Evolutionary conservation across 30 jellyfish, hydroid and myxozoan genomes (phyloP), one percentile per base, ranked within the genome.

Genomic region (Aurelia aurita): DNA sequence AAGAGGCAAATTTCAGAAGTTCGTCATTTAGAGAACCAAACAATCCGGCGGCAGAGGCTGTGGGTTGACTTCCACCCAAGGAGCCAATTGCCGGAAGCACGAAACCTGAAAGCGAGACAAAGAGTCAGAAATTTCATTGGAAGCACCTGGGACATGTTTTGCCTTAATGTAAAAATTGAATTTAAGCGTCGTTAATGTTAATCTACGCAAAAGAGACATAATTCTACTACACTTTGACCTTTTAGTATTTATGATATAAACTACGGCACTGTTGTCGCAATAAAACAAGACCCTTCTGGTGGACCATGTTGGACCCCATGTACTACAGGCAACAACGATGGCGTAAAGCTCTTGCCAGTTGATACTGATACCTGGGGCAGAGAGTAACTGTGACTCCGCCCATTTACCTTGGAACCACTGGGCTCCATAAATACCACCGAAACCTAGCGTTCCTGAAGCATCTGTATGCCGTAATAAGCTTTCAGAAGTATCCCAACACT

Each of bases 381-480:
- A 27, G 11, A 20, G 54, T 8, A 21, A 16, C 20, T 65, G 49
- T 5, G 11, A 20, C 5, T 49, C 54, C 11, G 11, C 5, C 77
- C 77, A 65, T 18, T 12, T 5, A 11, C 77, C 77, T 20, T 65
- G 54, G 27, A 65, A n/a, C 77, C 77, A 65, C 5, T 65, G n/a
- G n/a, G n/a, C n/a, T 11, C 54, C 54, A 28, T 11, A 65, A 20
- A 65, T n/a, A 28, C 49, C 53, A 49, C 77, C 77, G 27, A 20
- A 65, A 65, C 77, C 77, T 5, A 23, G 20, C 11, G 77, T 20
- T 7, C 77, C 77, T 16, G 53, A 65, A 28, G 77, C 49, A 65
- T 65, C 77, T 20, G 77, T 65, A 34, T 20, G 27, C 10, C 21
- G 54, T 12, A 7, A 5, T 5, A 65, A 20, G 54, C 11, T 16